These are phyloP conservation scores for Drosophila greeni DNA, from an alignment of 2,888 invertebrate species.

Conservation along the genomic window DNA sequence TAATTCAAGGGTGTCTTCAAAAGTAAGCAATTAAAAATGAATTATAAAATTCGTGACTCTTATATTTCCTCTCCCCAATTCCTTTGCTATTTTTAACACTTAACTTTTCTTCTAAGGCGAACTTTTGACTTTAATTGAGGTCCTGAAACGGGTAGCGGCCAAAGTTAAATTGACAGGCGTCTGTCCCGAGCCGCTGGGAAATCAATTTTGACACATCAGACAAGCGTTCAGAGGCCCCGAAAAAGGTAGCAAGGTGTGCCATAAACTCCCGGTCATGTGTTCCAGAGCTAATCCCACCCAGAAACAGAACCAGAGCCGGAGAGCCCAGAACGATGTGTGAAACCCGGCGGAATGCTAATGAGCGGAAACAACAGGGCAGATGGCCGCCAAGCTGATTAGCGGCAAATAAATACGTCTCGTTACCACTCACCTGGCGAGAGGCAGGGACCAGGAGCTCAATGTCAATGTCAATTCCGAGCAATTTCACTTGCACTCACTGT, in stretches of 20 bases:
- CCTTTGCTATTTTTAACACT: not conserved
- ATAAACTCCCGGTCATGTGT: slow-evolving; percentile 24
- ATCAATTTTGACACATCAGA: slow-evolving; percentile 15
- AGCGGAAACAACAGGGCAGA: slow-evolving; percentile 34
- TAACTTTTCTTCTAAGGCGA: not conserved
- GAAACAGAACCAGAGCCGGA: slow-evolving; percentile 4
- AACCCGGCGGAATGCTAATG: slow-evolving; percentile 43
- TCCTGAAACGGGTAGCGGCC: slow-evolving; percentile 18
- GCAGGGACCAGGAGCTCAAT: slow-evolving; percentile 47
- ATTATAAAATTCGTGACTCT: not conserved
- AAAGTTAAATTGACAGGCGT: slow-evolving; percentile 13
- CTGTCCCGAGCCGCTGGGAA: slow-evolving; percentile 12
- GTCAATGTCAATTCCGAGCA: slow-evolving; percentile 54
- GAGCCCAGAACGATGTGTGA: slow-evolving; percentile 31
- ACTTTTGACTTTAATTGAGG: slow-evolving; percentile 16
- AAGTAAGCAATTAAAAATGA: not conserved
- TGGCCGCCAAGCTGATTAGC: slow-evolving; percentile 53
- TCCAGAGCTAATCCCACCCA: slow-evolving; percentile 26
- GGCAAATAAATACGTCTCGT: slow-evolving; percentile 40
- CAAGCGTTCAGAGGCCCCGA: not conserved
- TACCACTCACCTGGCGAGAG: slow-evolving; percentile 31
- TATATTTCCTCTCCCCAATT: not conserved
- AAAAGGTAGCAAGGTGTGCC: not conserved
- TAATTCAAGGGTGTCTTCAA: not conserved
- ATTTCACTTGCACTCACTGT: slow-evolving; percentile 40